phyloP scores from a whole-genome alignment of 2,113 vertebrate species.

The Colistium nudipinnis region DNA sequence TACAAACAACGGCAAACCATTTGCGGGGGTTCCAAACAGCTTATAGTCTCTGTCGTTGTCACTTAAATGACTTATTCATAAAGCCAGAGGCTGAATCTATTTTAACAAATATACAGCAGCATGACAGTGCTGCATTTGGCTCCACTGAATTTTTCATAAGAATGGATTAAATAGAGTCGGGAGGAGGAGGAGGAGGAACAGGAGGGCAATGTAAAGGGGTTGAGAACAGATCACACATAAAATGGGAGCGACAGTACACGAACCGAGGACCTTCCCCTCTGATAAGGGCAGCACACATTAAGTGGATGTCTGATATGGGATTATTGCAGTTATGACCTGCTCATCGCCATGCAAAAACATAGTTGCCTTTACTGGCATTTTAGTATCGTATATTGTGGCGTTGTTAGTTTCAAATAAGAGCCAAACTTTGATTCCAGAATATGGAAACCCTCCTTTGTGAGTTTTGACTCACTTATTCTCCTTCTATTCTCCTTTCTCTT shows the following conservation, averaged over 20 bases:
- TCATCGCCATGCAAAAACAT: not conserved
- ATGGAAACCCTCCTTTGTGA: not conserved
- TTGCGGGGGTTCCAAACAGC: conserved; percentile 33
- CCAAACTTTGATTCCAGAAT: not conserved
- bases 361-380: not conserved
- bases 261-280: not conserved
- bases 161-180: conserved; percentile 2
- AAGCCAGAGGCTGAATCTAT: conserved; percentile 45
- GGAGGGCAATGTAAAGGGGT: not conserved
- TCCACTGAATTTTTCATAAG: conserved; percentile 58
- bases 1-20: conserved; percentile 1
- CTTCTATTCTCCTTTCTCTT: no score
- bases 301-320: not conserved
- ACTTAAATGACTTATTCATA: conserved; percentile 68
- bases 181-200: not conserved
- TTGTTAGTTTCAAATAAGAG: no score
- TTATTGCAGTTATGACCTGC: not conserved
- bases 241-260: not conserved
- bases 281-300: not conserved
- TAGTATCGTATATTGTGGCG: no score
- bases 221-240: conserved; percentile 6
- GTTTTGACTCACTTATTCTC: not conserved
- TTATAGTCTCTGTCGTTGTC: conserved; percentile 39
- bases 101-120: conserved; percentile 51
- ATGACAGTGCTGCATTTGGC: conserved; percentile 54